These are phyloP conservation scores for Gibbula magus DNA, from an alignment of 2,888 invertebrate species.

Conservation along the genomic window DNA sequence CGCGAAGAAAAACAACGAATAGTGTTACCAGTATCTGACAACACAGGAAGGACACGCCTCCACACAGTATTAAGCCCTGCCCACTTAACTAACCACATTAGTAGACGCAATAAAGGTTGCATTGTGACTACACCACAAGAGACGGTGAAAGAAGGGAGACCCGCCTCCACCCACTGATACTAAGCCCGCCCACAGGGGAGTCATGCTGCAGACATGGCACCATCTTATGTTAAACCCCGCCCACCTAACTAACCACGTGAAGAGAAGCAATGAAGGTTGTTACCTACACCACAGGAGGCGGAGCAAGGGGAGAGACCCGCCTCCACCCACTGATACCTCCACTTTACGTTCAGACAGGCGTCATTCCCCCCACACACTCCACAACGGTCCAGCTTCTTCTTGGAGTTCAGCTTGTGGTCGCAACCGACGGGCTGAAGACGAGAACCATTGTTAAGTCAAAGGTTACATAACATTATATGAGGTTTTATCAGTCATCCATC, in stretches of 20 bases:
- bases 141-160: conserved; percentile 88
- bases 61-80: conserved; percentile 83
- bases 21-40: conserved; percentile 86
- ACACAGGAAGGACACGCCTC: conserved; percentile 85
- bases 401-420: conserved; percentile 78
- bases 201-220: conserved; percentile 81
- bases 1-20: not conserved
- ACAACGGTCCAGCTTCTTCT: conserved; percentile 77
- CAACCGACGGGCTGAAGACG: conserved; percentile 78
- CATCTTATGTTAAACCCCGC: conserved; percentile 79
- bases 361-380: conserved; percentile 79
- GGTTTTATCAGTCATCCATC: too few species aligned
- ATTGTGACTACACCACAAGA: conserved; percentile 94
- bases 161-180: conserved; percentile 83
- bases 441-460: not conserved
- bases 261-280: conserved; percentile 68
- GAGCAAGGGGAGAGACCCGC: conserved; percentile 86
- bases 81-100: conserved; percentile 58
- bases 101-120: conserved; percentile 26
- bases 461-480: too few species aligned
- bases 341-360: conserved; percentile 80
- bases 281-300: conserved; percentile 95
- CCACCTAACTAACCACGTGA: conserved; percentile 54
- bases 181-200: too few species aligned
- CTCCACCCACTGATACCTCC: conserved; percentile 83